Evolutionary conservation across 2,797 vertebrate species (phyloP).

Genomic region (Enteromius mattozi): DNA sequence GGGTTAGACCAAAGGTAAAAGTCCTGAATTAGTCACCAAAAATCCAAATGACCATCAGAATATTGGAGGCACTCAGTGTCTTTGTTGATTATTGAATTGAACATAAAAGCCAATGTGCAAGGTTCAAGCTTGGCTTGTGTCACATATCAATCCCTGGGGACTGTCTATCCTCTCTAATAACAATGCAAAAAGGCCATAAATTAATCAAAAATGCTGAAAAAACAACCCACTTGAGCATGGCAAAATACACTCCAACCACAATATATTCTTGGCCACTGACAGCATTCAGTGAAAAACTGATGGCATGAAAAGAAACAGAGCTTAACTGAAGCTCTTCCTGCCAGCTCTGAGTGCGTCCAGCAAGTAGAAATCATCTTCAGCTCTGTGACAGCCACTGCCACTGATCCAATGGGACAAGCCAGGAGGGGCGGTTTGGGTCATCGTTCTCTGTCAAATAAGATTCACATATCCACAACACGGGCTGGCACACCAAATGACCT

Average conservation of each 20-base stretch:
- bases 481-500: conserved; percentile 47
- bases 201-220: not conserved
- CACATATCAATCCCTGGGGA: not conserved
- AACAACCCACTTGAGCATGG: not conserved
- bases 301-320: conserved; percentile 10
- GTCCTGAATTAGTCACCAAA: not conserved
- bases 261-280: conserved; percentile 9
- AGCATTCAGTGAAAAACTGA: not conserved
- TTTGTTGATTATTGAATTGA: not conserved
- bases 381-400: conserved; percentile 35
- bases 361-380: conserved; percentile 40
- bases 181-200: not conserved
- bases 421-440: conserved; percentile 41
- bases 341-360: not conserved
- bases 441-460: conserved; percentile 55
- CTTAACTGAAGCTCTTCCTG: conserved; percentile 19
- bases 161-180: not conserved
- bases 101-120: not conserved
- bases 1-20: not conserved
- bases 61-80: not conserved
- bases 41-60: not conserved
- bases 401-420: conserved; percentile 56
- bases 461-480: conserved; percentile 34
- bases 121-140: not conserved
- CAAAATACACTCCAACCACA: not conserved